Base-by-base conservation (phyloP, 2,888 invertebrate genomes). In the Ischnura elegans region DNA sequence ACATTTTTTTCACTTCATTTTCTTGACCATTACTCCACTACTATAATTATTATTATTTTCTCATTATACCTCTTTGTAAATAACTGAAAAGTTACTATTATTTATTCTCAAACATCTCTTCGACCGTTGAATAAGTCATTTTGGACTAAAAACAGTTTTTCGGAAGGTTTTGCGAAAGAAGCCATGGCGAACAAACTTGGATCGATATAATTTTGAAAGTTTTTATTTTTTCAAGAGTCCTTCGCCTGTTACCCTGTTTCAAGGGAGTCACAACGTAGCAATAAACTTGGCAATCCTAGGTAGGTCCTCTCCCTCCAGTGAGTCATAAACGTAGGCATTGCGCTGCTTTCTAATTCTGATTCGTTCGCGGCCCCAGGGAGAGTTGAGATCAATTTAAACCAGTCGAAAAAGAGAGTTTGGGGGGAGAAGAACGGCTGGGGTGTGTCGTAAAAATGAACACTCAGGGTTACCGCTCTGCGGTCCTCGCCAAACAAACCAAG, bases 401-500 rank as follows among this genome's bases (percentile, higher is more conserved):
- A 36, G 76, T 36, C 76, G 36, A 76, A 76, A 61, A 76, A 61
- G n/a, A n/a, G 6, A 2, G 61, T 25, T 21, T 8, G 25, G 19
- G 61, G 61, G 61, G 6, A 61, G 21, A 61, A 25, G 61, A 2
- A 6, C n/a, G 76, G 76, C 8, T 29, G 10, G 29, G 76, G 36
- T 29, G 25, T 36, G 36, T 36, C n/a, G 5, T 76, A 76, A 76
- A 76, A 36, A 76, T 76, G 1, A 36, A 36, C 76, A 2, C 76
- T 10, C 36, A 61, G 25, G 76, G 36, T 36, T 25, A n/a, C 76
- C 29, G 76, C 76, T 76, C 76, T 25, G 36, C 10, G 13, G 76
- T 76, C 36, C 16, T 36, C 36, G 76, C 76, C 36, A 76, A 76
- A n/a, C 76, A 76, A 76, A 76, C 76, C 29, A 76, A 76, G 76